Evolutionary conservation across 2,888 invertebrate genomes (phyloP).

Genomic region (Azorinus chamasolen): DNA sequence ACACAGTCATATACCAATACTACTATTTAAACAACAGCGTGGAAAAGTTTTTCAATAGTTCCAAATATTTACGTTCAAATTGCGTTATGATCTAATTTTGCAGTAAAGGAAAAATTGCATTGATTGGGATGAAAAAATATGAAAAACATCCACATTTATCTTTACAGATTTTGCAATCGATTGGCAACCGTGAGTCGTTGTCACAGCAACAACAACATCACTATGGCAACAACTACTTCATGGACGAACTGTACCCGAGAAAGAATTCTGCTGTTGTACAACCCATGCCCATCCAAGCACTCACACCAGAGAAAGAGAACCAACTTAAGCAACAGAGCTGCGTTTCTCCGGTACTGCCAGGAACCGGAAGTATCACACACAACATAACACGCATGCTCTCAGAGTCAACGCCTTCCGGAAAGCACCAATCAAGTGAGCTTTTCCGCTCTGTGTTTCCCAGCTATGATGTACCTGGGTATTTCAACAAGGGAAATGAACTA

Average conservation of each 20-base stretch:
- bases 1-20: too few relatives aligned
- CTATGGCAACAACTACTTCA: conserved; percentile 4
- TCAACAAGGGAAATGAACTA: background rate
- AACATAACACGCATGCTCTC: conserved; percentile 55
- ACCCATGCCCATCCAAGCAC: conserved; percentile 31
- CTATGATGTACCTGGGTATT: too few relatives aligned
- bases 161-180: conserved; percentile 39
- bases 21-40: too few relatives aligned
- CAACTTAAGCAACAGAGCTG: conserved; percentile 28
- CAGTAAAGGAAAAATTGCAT: too few relatives aligned
- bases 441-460: background rate
- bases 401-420: conserved; percentile 6
- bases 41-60: too few relatives aligned
- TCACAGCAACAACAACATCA: background rate
- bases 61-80: too few relatives aligned
- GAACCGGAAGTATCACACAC: conserved; percentile 55
- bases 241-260: conserved; percentile 23
- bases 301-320: conserved; percentile 59
- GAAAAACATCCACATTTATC: background rate
- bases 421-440: conserved; percentile 16
- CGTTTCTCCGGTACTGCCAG: conserved; percentile 51
- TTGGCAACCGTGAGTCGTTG: conserved; percentile 36
- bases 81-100: too few relatives aligned
- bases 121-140: too few relatives aligned
- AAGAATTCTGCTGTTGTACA: conserved; percentile 57